Base-by-base conservation (phyloP, 1,140 invertebrate genomes). In the Conopomorpha cramerella region DNA sequence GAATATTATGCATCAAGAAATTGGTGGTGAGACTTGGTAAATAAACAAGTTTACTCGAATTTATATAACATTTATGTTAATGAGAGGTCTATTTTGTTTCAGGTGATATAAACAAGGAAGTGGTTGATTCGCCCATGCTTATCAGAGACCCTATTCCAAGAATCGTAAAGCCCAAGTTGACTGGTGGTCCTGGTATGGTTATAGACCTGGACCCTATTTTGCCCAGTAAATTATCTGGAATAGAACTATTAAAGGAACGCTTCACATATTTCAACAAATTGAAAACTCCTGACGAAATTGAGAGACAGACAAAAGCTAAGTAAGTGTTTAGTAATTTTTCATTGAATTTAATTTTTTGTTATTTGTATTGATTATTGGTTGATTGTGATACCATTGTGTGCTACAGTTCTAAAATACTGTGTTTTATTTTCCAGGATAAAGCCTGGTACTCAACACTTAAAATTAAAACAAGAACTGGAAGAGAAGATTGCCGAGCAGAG, bases 381-480 rank as follows among this genome's bases (percentile, higher is more conserved):
- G n/a, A n/a, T n/a, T n/a, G n/a, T n/a, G n/a, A n/a, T n/a, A n/a
- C n/a, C n/a, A n/a, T n/a, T n/a, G n/a, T n/a, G n/a, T n/a, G n/a
- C n/a, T n/a, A n/a, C 1, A 34, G 23, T 41, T 31, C 33, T 10
- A 41, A 23, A 19, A 31, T 36, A n/a, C 26, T 25, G 12, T 34
- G 15, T 1, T n/a, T 37, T 26, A 18, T 34, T 18, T 41, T 50
- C 17, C 36, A 77, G 71, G 36, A 55, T 59, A 32, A 65, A 82
- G 56, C 86, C 87, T 25, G 86, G 87, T 1, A 78, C 77, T 14
- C 82, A 80, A 52, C 67, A 85, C 32, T 50, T 77, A 23, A 80
- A 81, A 43, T 62, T 90, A 23, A 84, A 81, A 56, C 79, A 84
- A 43, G 79, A 82, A 45, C 64, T 91, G 6, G 80, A 85, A 50